Evolutionary conservation across 2,888 invertebrate species (phyloP), one percentile per base, ranked within the genome.

Genomic region (Drosophila algonquin): DNA sequence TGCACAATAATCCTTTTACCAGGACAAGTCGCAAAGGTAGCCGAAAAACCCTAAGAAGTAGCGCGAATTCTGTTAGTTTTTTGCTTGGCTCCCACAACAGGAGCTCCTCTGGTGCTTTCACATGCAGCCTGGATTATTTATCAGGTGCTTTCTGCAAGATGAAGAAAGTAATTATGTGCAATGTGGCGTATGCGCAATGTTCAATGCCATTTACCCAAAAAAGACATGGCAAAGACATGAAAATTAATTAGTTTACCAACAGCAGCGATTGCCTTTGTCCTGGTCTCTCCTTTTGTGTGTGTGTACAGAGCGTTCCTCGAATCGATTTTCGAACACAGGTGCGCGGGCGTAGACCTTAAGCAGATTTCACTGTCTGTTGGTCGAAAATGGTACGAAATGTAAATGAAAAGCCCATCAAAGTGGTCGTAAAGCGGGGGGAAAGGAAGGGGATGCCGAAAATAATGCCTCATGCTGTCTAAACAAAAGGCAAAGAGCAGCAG

Each of bases 201-300:
- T 63, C 21, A 40, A 40, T 40, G 40, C 40, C 40, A 40, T 40
- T 40, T 40, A 7, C 40, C 40, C 21, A 21, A 1, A 40, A n/a
- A 55, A 63, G 58, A 65, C 63, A 52, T 18, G 52, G n/a, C 46
- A 54, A 53, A 47, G 56, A 47, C 56, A 52, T 54, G 76, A 71
- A 81, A 81, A 81, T 84, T 81, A 84, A 87, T 87, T 84, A 79
- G 79, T 84, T 80, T 77, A 65, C 65, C 77, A 72, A 58, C 46
- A 53, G 57, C 57, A 40, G 40, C 40, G 53, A 52, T 64, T 56
- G 51, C 45, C 24, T 54, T 45, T 46, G 55, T 47, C 5, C 53
- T 40, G 64, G 46, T 64, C 69, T 52, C 56, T 57, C 24, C 44
- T 44, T 47, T 51, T 55, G 18, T 18, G n/a, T 24, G n/a, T 24